Evolutionary conservation across 2,797 vertebrate species (phyloP), one percentile per base, ranked within the genome.

Genomic region (Centroberyx gerrardi): DNA sequence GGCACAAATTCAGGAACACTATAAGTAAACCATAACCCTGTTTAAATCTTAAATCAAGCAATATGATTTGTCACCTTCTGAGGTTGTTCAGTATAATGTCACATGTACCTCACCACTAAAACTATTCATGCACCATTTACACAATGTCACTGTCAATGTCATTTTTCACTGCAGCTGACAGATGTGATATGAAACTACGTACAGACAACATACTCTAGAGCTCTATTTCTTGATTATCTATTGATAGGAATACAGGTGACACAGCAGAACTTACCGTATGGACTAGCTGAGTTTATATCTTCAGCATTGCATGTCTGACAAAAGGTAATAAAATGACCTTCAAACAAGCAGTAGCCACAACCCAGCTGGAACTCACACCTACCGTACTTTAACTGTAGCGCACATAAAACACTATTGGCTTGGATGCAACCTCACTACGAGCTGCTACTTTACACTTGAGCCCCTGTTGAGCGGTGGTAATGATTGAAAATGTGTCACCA

Each of bases 401-500:
- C 62, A 77, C 2, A 9, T 59, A 10, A 75, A 75, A 58, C 58
- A 18, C 38, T 28, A 60, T 2, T 67, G 64, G 22, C 52, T 64
- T n/a, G 49, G 38, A 83, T 76, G 81, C 65, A 77, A 4, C 64
- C 15, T 40, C n/a, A 65, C 69, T 62, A 2, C 65, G 64, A 70
- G 61, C 60, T 13, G 22, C 58, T 44, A 64, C 76, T 85, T 87
- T 70, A 63, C 74, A 82, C 84, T 75, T 64, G 46, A 87, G 65
- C 80, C 56, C 71, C 64, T 49, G 82, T 54, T 85, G 84, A 88
- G 72, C 55, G 76, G 52, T 38, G 40, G 48, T 72, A 85, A 86
- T 81, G 80, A 84, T 55, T 84, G 69, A 87, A 83, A 87, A 79
- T 76, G 68, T 88, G 81, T 87, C 78, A 72, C 84, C 86, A 60